These are phyloP conservation scores for Myzus persicae DNA, from an alignment of 1,140 invertebrate genomes.

Conservation along the genomic window DNA sequence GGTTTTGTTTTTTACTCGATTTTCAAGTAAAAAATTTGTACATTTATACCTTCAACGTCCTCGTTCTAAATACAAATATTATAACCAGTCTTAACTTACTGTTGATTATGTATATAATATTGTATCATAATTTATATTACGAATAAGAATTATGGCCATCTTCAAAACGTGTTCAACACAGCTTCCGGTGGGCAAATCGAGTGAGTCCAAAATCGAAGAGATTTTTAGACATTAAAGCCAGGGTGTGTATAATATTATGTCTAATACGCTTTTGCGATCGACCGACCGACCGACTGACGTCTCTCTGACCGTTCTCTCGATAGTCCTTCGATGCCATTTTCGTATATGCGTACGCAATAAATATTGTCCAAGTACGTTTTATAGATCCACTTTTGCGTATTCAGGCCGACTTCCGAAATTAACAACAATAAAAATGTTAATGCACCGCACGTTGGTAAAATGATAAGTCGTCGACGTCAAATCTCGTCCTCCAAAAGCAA, in stretches of 20 bases:
- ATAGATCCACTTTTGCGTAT: constrained; percentile 19
- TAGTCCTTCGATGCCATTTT: background rate
- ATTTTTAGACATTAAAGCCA: background rate
- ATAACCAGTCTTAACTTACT: background rate
- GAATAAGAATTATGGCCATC: background rate
- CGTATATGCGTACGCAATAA: background rate
- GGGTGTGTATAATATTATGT: background rate
- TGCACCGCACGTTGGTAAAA: background rate
- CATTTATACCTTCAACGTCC: background rate
- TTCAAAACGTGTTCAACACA: background rate
- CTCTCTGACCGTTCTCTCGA: background rate
- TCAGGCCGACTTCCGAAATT: constrained; percentile 34
- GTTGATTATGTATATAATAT: background rate
- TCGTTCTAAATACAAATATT: background rate
- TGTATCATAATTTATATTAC: background rate
- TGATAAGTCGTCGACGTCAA: background rate
- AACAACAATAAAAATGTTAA: constrained; percentile 1
- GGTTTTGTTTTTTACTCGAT: background rate
- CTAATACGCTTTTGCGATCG: background rate
- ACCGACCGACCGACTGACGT: background rate
- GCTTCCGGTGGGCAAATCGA: background rate
- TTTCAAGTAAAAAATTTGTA: background rate
- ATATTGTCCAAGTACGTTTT: background rate
- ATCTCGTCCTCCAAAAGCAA: constrained; percentile 17
- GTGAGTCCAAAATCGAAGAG: background rate